Conservation (phyloP, 2,888 invertebrate species). For the Acrobasis suavella region DNA sequence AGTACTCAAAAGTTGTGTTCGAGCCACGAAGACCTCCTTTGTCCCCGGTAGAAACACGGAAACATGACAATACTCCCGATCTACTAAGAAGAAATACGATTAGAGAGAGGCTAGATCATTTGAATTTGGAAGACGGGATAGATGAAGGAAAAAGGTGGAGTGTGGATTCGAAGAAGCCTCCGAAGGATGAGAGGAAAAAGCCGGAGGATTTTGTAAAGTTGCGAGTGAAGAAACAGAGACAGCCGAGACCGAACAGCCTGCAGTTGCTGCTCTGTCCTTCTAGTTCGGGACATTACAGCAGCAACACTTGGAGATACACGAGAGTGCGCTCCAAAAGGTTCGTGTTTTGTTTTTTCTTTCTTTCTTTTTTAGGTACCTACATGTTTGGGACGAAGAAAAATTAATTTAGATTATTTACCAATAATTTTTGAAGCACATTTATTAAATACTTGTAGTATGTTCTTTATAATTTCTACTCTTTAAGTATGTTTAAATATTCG, state of each 20-base stretch:
- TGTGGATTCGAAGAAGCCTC: slow-evolving; percentile 64
- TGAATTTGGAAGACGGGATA: slow-evolving; percentile 58
- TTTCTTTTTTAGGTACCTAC: neutral
- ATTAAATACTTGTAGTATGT: too few species aligned
- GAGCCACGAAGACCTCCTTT: slow-evolving; percentile 69
- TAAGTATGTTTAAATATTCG: too few species aligned
- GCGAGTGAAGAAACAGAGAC: slow-evolving; percentile 66
- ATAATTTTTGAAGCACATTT: too few species aligned
- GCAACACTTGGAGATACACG: slow-evolving; percentile 75
- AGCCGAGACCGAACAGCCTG: slow-evolving; percentile 73
- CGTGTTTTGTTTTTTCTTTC: slow-evolving; percentile 32
- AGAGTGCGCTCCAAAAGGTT: slow-evolving; percentile 75
- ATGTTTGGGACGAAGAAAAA: neutral
- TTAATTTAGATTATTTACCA: too few species aligned
- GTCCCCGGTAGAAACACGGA: slow-evolving; percentile 64
- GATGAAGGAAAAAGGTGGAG: slow-evolving; percentile 58
- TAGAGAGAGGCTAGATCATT: slow-evolving; percentile 61
- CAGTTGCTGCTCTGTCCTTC: slow-evolving; percentile 74
- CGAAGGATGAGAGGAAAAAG: slow-evolving; percentile 57
- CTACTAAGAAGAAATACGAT: slow-evolving; percentile 61
- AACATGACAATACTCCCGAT: slow-evolving; percentile 58
- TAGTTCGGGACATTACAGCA: slow-evolving; percentile 74
- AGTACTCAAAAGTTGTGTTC: slow-evolving; percentile 76
- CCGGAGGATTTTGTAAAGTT: slow-evolving; percentile 66
- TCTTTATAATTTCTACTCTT: too few species aligned